These are phyloP conservation scores for Galago senegalensis DNA, from an alignment of 2,797 vertebrate genomes.

Conservation along the genomic window DNA sequence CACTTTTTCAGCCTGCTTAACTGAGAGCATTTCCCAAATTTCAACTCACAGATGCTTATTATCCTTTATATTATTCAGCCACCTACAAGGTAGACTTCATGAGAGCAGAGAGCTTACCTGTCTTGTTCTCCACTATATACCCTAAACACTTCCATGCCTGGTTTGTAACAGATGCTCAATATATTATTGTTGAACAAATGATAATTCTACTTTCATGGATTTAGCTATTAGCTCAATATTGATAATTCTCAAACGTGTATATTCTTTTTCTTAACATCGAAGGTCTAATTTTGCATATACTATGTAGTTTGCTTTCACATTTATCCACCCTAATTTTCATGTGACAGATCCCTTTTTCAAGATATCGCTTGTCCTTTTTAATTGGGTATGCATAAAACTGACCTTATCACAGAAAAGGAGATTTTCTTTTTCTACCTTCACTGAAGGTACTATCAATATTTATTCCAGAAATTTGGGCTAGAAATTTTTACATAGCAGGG, in stretches of 20 bases:
- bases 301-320: background rate
- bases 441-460: background rate
- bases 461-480: background rate
- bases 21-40: background rate
- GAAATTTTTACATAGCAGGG: background rate
- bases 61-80: background rate
- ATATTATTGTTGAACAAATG: background rate
- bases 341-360: background rate
- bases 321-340: slow-evolving; percentile 18
- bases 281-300: background rate
- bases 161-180: background rate
- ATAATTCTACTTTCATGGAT: background rate
- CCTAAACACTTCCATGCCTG: background rate
- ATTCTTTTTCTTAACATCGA: background rate
- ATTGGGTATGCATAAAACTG: background rate
- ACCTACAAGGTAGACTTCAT: background rate
- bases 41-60: background rate
- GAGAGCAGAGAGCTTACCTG: background rate
- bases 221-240: slow-evolving; percentile 16
- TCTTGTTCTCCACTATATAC: background rate
- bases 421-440: background rate
- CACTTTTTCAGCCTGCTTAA: background rate
- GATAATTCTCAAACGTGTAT: background rate
- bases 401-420: background rate
- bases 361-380: background rate